phyloP scores from a whole-genome alignment of 2,113 vertebrate species.

The Jaculus jaculus region DNA sequence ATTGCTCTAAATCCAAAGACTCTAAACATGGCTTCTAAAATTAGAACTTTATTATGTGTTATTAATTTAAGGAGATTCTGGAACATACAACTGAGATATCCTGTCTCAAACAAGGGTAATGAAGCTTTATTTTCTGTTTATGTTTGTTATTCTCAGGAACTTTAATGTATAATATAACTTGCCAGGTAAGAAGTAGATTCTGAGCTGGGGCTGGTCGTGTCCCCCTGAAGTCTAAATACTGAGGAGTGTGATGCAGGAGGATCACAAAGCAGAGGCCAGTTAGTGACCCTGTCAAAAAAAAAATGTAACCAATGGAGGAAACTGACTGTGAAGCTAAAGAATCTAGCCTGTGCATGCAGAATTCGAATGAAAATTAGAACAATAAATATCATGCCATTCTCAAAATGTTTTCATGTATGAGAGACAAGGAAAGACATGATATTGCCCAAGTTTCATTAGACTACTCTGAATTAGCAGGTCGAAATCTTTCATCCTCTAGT shows the following conservation, averaged over 20 bases:
- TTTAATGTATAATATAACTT: neutral
- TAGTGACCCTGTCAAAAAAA: neutral
- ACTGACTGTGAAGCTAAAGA: neutral
- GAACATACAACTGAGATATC: neutral
- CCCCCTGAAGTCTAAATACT: neutral
- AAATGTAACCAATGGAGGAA: neutral
- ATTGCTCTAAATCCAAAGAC: slow-evolving; percentile 1
- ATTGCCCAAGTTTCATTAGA: rapidly evolving
- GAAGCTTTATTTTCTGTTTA: neutral
- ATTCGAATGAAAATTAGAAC: neutral
- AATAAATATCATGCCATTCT: neutral
- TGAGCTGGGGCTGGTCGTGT: neutral
- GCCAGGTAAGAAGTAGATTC: neutral
- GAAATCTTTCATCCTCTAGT: neutral
- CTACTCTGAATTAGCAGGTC: neutral
- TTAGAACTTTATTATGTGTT: neutral
- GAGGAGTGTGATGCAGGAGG: neutral
- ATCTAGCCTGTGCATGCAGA: neutral
- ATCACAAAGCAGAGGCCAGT: too few species aligned
- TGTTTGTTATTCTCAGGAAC: neutral
- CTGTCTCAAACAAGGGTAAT: neutral
- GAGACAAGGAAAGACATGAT: neutral
- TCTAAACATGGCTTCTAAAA: slow-evolving; percentile 18
- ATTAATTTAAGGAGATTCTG: neutral
- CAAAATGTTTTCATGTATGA: neutral